Evolutionary conservation across 1,140 invertebrate genomes (phyloP).

Genomic region (Holcopasites calliopsidis): DNA sequence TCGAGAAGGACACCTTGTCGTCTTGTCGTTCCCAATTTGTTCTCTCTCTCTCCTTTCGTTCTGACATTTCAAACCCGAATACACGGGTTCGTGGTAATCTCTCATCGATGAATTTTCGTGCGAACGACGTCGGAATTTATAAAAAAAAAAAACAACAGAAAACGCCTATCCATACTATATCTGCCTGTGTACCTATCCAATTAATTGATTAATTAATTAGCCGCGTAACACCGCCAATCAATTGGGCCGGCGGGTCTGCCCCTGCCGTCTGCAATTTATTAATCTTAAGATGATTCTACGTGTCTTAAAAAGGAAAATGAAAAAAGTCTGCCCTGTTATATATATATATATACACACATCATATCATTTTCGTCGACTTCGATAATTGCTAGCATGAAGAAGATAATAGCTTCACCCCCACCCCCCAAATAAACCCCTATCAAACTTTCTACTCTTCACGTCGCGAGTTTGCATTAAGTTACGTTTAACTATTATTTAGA

Average conservation of each 20-base stretch:
- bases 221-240: conserved; percentile 15
- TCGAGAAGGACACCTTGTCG: background rate
- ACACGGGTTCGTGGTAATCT: too few species aligned
- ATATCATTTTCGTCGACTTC: conserved; percentile 49
- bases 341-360: conserved; percentile 50
- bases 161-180: conserved; percentile 30
- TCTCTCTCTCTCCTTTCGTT: background rate
- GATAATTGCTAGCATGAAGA: conserved; percentile 49
- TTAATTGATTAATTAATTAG: conserved; percentile 42
- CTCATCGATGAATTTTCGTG: conserved; percentile 9
- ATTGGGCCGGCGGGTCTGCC: conserved; percentile 17
- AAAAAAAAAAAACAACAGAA: too few species aligned
- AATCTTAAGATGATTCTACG: conserved; percentile 58
- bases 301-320: conserved; percentile 34
- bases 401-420: conserved; percentile 36
- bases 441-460: conserved; percentile 8
- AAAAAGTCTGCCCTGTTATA: conserved; percentile 10
- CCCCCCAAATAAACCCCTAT: conserved; percentile 6
- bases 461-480: conserved; percentile 66
- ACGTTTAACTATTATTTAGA: conserved; percentile 73
- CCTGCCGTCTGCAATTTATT: conserved; percentile 53
- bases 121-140: conserved; percentile 44
- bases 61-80: too few species aligned
- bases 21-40: background rate
- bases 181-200: conserved; percentile 40